These are phyloP conservation scores for Argentina silus DNA, from an alignment of 2,797 vertebrate species.

Conservation along the genomic window DNA sequence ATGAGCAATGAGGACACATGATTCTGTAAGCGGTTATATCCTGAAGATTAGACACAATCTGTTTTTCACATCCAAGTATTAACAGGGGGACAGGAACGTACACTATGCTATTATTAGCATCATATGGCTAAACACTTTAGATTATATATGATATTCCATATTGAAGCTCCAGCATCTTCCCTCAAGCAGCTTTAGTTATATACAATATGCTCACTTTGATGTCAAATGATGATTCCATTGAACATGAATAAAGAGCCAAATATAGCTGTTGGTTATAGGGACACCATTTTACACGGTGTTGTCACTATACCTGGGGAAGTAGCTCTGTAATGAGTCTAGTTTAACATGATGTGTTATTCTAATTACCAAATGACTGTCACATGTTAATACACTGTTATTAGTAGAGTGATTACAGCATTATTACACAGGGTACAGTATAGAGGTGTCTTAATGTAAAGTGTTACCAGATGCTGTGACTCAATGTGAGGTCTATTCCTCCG, in stretches of 20 bases:
- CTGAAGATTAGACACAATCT: conserved; percentile 34
- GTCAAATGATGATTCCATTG: conserved; percentile 30
- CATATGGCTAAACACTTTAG: conserved; percentile 46
- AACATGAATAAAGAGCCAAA: conserved; percentile 25
- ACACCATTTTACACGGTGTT: no score
- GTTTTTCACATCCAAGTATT: conserved; percentile 24
- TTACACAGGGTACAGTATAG: no score
- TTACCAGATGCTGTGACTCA: not conserved
- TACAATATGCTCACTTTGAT: conserved; percentile 33
- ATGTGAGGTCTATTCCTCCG: not conserved
- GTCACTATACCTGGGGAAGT: no score
- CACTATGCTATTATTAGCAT: conserved; percentile 32
- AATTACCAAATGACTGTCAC: no score
- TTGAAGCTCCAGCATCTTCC: conserved; percentile 29
- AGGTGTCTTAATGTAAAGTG: no score
- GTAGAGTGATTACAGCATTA: no score
- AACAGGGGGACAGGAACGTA: conserved; percentile 13
- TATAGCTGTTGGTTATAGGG: not conserved
- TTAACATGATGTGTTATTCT: no score
- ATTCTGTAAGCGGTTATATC: not conserved
- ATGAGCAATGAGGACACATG: not conserved
- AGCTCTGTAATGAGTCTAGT: no score
- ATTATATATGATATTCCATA: conserved; percentile 54
- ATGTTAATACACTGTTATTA: no score
- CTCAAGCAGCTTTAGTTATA: conserved; percentile 31